These are phyloP conservation scores for Brachyopa scutellaris DNA, from an alignment of 2,888 invertebrate species.

Conservation along the genomic window DNA sequence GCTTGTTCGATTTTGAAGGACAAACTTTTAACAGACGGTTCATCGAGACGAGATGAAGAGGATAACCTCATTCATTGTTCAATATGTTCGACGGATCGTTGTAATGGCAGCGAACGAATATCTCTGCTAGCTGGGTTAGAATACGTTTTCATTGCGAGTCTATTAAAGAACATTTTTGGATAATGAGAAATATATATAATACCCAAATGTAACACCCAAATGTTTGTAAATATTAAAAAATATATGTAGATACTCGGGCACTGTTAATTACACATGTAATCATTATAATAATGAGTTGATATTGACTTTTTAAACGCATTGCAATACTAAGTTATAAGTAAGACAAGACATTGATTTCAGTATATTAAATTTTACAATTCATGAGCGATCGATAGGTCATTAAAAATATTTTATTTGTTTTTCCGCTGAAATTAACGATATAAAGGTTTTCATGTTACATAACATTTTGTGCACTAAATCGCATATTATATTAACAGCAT, in stretches of 20 bases:
- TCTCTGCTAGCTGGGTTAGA: conserved; percentile 3
- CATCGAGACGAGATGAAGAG: conserved; percentile 64
- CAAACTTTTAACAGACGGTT: conserved; percentile 74
- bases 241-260: not conserved
- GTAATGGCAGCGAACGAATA: conserved; percentile 77
- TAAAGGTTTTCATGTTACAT: conserved; percentile 12
- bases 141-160: conserved; percentile 31
- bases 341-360: no score
- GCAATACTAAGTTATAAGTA: no score
- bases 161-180: conserved; percentile 51
- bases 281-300: no score
- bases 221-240: conserved; percentile 46
- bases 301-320: no score
- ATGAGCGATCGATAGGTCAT: no score
- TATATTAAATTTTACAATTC: no score
- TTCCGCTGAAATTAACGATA: no score
- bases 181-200: conserved; percentile 54
- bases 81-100: conserved; percentile 78
- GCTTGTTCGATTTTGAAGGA: conserved; percentile 78
- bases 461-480: not conserved
- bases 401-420: no score
- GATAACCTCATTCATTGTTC: conserved; percentile 78
- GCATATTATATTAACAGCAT: not conserved
- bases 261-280: conserved; percentile 16
- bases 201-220: no score